Evolutionary conservation across 2,888 invertebrate species (phyloP).

Genomic region (Pandemis heparana): DNA sequence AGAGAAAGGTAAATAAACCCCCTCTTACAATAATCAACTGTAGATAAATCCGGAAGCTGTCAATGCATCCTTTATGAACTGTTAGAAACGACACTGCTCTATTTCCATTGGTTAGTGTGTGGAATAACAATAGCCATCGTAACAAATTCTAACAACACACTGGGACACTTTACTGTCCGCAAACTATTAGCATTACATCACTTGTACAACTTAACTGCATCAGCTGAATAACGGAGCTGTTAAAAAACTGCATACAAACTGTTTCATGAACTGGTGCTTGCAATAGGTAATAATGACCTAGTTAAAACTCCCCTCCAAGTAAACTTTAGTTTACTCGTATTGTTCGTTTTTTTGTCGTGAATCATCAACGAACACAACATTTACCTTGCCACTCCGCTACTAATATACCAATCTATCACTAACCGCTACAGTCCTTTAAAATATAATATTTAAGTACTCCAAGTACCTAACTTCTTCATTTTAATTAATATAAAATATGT

Average conservation of each 20-base stretch:
- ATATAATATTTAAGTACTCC: too few species aligned
- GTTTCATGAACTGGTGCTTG: background rate
- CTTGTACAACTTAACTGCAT: constrained; percentile 26
- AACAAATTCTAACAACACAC: constrained; percentile 19
- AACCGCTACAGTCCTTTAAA: too few species aligned
- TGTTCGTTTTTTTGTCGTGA: too few species aligned
- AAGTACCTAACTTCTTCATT: too few species aligned
- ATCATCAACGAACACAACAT: too few species aligned
- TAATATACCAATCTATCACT: too few species aligned
- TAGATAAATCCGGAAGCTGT: background rate
- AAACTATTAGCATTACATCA: constrained; percentile 22
- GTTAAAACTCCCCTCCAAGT: too few species aligned
- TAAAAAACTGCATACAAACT: constrained; percentile 24
- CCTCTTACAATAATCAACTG: background rate
- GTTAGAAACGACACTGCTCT: constrained; percentile 17
- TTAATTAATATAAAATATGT: too few species aligned
- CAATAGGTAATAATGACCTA: background rate
- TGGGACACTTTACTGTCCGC: constrained; percentile 13
- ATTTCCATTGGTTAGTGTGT: constrained; percentile 13
- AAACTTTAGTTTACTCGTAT: too few species aligned
- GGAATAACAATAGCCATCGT: constrained; percentile 26
- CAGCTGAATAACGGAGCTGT: constrained; percentile 7
- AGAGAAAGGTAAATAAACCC: constrained; percentile 17
- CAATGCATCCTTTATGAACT: constrained; percentile 18
- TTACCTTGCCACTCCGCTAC: too few species aligned